A percentile compares a stretch with the other conserved stretches of the same genome.
Conservation (phyloP, 1,140 invertebrate species). For the Harlomillsia oculata region DNA sequence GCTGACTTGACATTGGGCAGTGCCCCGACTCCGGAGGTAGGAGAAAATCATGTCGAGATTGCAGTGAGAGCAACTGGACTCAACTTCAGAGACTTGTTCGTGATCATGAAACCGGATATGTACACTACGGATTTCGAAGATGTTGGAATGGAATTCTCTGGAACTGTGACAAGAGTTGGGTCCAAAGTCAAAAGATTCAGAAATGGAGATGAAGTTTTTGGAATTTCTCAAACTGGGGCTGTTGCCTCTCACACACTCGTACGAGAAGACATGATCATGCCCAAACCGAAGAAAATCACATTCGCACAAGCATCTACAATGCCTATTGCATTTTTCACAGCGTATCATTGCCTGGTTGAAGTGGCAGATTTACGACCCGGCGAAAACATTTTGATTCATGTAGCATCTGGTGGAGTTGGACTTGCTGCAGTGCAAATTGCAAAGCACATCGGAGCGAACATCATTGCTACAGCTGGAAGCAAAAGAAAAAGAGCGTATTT, state of each 20-base stretch:
- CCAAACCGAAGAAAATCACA: conserved; percentile 1
- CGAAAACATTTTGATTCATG: conserved; percentile 51
- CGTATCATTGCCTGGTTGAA: conserved; percentile 14
- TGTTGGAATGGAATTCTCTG: conserved; percentile 9
- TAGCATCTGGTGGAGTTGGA: conserved; percentile 54
- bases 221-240: conserved; percentile 4
- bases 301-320: conserved; percentile 13
- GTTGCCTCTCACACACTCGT: conserved; percentile 17
- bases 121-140: conserved; percentile 6
- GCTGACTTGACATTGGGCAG: no score
- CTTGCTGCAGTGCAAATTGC: conserved; percentile 51
- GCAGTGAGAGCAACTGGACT: conserved; percentile 10
- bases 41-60: conserved; percentile 14
- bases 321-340: conserved; percentile 13
- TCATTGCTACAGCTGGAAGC: conserved; percentile 24
- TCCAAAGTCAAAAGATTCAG: not conserved
- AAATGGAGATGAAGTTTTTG: conserved; percentile 18
- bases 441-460: conserved; percentile 38
- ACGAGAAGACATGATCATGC: not conserved
- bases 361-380: conserved; percentile 38
- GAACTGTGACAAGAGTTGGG: conserved; percentile 11
- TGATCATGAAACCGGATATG: conserved; percentile 9
- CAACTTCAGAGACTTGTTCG: conserved; percentile 18
- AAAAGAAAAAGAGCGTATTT: conserved; percentile 17
- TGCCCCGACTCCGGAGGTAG: not conserved